A percentile compares a stretch with the other conserved stretches of the same genome.
phyloP scores from a whole-genome alignment of 2,888 invertebrate species.

The Cantharis rustica region DNA sequence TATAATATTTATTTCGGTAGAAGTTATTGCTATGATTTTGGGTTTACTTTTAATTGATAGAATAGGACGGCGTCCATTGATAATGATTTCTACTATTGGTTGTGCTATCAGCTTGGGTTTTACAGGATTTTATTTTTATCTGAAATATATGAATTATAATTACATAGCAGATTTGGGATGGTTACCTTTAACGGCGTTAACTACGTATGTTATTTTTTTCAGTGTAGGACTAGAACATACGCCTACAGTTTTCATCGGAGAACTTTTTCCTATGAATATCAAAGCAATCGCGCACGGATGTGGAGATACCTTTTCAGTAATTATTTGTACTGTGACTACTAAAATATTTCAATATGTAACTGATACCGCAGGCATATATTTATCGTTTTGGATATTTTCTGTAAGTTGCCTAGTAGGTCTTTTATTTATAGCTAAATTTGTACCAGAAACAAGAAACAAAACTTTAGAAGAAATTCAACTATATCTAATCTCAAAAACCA shows the following conservation, averaged over 20 bases:
- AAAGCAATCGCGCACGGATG: slow-evolving; percentile 63
- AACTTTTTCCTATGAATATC: slow-evolving; percentile 61
- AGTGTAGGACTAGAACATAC: slow-evolving; percentile 60
- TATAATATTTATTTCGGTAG: slow-evolving; percentile 63
- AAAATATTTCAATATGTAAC: slow-evolving; percentile 59
- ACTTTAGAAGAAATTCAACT: slow-evolving; percentile 71
- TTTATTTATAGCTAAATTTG: slow-evolving; percentile 62
- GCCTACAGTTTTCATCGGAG: slow-evolving; percentile 59
- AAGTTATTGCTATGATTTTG: slow-evolving; percentile 62
- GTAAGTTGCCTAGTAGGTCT: slow-evolving; percentile 64
- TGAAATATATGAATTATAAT: slow-evolving; percentile 52
- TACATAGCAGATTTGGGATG: slow-evolving; percentile 52
- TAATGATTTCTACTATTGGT: slow-evolving; percentile 61
- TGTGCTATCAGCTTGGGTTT: slow-evolving; percentile 54
- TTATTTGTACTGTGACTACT: slow-evolving; percentile 57
- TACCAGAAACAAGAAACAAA: slow-evolving; percentile 74
- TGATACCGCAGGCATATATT: slow-evolving; percentile 64
- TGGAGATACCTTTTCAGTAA: slow-evolving; percentile 59
- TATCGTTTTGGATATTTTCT: slow-evolving; percentile 69
- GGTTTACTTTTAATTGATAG: slow-evolving; percentile 66
- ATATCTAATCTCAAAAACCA: slow-evolving; percentile 20
- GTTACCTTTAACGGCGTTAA: slow-evolving; percentile 58
- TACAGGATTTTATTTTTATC: slow-evolving; percentile 55
- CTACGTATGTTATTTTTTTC: slow-evolving; percentile 59
- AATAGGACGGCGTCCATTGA: slow-evolving; percentile 66